phyloP scores from a whole-genome alignment of 2,113 vertebrate species.

The Semnopithecus entellus region DNA sequence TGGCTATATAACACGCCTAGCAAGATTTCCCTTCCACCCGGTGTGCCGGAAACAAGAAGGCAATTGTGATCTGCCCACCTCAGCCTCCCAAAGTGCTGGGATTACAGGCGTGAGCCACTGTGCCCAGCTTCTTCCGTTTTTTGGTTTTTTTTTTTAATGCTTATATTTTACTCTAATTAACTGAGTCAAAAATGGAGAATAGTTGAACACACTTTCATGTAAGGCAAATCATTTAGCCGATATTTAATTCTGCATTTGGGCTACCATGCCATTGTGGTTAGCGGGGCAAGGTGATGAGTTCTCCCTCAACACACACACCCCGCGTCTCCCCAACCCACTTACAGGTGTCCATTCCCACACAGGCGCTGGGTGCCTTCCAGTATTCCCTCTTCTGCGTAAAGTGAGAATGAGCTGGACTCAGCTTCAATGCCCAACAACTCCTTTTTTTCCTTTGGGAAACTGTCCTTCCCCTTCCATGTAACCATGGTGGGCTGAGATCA shows the following conservation, averaged over 20 bases:
- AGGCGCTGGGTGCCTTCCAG: neutral
- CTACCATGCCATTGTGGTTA: neutral
- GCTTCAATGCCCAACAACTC: neutral
- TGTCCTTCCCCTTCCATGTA: neutral
- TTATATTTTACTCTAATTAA: neutral
- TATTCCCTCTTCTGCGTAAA: neutral
- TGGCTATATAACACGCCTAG: neutral
- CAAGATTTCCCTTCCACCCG: neutral
- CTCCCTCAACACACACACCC: too few species aligned
- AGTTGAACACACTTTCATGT: neutral
- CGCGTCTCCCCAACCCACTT: fast-evolving
- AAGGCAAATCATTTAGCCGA: neutral
- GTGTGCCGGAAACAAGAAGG: neutral
- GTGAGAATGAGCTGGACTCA: neutral
- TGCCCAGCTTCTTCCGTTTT: too few species aligned
- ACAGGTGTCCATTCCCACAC: neutral
- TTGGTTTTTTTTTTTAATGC: neutral
- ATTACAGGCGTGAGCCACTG: neutral
- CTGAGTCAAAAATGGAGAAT: neutral
- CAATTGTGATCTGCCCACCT: neutral
- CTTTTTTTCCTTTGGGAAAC: neutral
- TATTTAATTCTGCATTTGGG: neutral
- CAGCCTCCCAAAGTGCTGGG: neutral
- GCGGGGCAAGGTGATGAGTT: too few species aligned
- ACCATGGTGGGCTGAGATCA: neutral